These are phyloP conservation scores for Dasypolia templi DNA, from an alignment of 2,888 invertebrate genomes.

Conservation along the genomic window DNA sequence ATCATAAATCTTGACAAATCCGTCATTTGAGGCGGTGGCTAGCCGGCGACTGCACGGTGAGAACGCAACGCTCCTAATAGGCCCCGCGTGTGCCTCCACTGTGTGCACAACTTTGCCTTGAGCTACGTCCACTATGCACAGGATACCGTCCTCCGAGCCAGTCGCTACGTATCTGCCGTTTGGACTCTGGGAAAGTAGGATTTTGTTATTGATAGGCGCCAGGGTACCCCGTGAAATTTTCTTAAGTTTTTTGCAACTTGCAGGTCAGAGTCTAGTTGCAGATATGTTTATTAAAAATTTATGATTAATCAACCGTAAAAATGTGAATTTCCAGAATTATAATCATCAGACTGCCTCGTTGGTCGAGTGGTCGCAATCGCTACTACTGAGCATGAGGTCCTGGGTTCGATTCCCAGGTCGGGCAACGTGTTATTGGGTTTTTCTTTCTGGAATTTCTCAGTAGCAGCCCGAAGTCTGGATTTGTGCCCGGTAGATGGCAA, in stretches of 20 bases:
- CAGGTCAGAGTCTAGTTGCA: background rate
- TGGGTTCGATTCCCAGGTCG: too few relatives aligned
- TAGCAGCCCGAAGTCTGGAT: too few relatives aligned
- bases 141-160: slow-evolving; percentile 98
- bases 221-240: background rate
- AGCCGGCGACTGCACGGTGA: slow-evolving; percentile 97
- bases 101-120: slow-evolving; percentile 96
- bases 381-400: too few relatives aligned
- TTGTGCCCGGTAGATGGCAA: too few relatives aligned
- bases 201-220: too few relatives aligned
- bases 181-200: slow-evolving; percentile 91
- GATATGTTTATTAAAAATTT: background rate
- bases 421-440: too few relatives aligned
- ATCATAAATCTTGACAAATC: slow-evolving; percentile 97
- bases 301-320: background rate
- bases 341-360: too few relatives aligned
- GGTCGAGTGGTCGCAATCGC: too few relatives aligned
- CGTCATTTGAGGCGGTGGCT: slow-evolving; percentile 98
- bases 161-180: slow-evolving; percentile 98
- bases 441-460: too few relatives aligned
- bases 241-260: background rate
- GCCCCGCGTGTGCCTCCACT: slow-evolving; percentile 97
- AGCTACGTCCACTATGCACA: slow-evolving; percentile 97
- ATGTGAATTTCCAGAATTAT: background rate
- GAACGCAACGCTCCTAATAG: slow-evolving; percentile 96